Conservation (phyloP, 2,113 vertebrate species). For the Crotophaga sulcirostris region DNA sequence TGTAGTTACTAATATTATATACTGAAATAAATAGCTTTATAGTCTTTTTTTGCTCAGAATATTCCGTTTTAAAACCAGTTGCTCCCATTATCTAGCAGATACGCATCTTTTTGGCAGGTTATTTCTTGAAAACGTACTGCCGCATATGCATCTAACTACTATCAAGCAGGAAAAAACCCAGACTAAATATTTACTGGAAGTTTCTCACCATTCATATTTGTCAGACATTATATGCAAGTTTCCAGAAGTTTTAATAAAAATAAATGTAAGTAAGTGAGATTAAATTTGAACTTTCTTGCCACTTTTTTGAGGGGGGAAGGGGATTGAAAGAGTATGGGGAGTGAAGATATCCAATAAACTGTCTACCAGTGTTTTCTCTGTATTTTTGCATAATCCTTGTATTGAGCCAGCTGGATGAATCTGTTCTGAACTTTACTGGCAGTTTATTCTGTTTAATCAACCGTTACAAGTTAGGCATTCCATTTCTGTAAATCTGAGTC, state of each 20-base stretch:
- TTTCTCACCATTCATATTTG: neutral
- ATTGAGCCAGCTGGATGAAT: neutral
- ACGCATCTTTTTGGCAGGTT: neutral
- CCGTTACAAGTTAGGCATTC: neutral
- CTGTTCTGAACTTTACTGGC: neutral
- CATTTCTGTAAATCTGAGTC: neutral
- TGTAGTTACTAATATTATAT: neutral
- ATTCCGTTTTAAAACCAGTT: neutral
- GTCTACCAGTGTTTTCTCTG: neutral
- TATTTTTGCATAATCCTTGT: neutral
- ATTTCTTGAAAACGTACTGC: neutral
- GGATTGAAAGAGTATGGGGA: neutral
- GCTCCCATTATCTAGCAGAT: neutral
- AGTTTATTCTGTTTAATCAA: neutral
- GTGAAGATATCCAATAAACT: neutral
- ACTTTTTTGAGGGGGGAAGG: neutral
- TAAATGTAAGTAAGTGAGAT: neutral
- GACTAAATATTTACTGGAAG: neutral
- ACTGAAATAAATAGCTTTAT: neutral
- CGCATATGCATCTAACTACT: neutral
- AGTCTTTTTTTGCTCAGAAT: neutral
- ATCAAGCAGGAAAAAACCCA: neutral
- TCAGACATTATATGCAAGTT: neutral
- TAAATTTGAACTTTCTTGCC: neutral
- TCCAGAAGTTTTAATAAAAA: neutral